phyloP scores from a whole-genome alignment of 2,888 invertebrate genomes.

The Abrostola tripartita region DNA sequence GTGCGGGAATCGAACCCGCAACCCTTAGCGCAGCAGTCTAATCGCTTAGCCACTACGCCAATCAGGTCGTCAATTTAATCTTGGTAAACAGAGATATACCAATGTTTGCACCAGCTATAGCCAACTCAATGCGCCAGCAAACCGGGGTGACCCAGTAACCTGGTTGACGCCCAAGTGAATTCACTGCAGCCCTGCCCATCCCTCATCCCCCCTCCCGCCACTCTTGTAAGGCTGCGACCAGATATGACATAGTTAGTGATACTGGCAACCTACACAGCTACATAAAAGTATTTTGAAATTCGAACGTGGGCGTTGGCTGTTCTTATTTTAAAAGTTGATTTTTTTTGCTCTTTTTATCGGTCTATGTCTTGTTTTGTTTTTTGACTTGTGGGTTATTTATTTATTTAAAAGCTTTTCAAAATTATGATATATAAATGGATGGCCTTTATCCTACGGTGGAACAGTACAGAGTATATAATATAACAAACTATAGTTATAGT shows the following conservation, averaged over 20 bases:
- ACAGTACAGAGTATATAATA: too few relatives aligned
- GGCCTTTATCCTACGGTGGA: too few relatives aligned
- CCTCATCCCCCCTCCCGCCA: not conserved
- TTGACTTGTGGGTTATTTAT: too few relatives aligned
- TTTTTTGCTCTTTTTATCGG: too few relatives aligned
- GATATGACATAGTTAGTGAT: conserved; percentile 40
- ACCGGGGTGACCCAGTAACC: conserved; percentile 38
- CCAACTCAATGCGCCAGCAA: conserved; percentile 40
- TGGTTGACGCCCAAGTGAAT: conserved; percentile 38
- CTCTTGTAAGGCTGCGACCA: conserved; percentile 25
- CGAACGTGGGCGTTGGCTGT: not conserved
- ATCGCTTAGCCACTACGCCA: too few relatives aligned
- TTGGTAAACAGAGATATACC: not conserved
- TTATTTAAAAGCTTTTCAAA: too few relatives aligned
- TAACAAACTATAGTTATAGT: too few relatives aligned
- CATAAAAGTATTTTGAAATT: conserved; percentile 2
- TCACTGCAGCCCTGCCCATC: conserved; percentile 42
- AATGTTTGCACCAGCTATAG: conserved; percentile 16
- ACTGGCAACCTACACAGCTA: not conserved
- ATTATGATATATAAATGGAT: too few relatives aligned
- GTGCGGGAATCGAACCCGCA: too few relatives aligned
- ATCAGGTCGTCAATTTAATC: conserved; percentile 2
- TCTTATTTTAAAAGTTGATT: too few relatives aligned
- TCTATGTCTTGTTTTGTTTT: too few relatives aligned
- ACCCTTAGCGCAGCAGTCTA: too few relatives aligned